phyloP scores from a whole-genome alignment of 2,888 invertebrate species.

The Eristalis intricaria region DNA sequence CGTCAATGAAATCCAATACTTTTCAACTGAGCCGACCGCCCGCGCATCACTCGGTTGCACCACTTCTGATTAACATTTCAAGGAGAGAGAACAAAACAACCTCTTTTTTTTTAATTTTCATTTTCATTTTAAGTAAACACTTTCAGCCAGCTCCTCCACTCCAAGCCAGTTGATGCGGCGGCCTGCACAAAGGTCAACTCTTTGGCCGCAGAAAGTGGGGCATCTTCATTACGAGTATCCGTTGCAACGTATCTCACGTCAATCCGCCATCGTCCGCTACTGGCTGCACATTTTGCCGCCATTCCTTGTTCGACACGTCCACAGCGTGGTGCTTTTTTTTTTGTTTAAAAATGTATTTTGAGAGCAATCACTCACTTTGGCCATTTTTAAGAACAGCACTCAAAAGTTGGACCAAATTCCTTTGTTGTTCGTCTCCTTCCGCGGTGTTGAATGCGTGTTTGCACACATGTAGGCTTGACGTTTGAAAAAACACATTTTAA shows the following conservation, averaged over 20 bases:
- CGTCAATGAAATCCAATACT: conserved; percentile 46
- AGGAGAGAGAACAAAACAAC: conserved; percentile 1
- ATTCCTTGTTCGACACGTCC: conserved; percentile 1
- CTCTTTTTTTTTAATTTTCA: background rate
- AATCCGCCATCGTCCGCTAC: background rate
- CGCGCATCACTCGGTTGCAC: conserved; percentile 2
- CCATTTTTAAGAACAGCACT: conserved; percentile 67
- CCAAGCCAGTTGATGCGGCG: conserved; percentile 11
- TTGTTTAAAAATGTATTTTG: conserved; percentile 19
- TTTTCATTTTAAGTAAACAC: conserved; percentile 37
- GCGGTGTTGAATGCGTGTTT: conserved; percentile 32
- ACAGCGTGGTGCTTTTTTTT: conserved; percentile 8
- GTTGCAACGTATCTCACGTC: background rate
- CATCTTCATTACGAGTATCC: background rate
- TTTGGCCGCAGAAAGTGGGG: conserved; percentile 19
- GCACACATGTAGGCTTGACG: conserved; percentile 56
- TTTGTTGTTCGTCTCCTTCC: conserved; percentile 5
- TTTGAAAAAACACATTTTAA: conserved; percentile 56
- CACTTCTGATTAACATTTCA: conserved; percentile 29
- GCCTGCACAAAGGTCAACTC: conserved; percentile 39
- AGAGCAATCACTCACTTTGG: conserved; percentile 53
- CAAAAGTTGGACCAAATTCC: conserved; percentile 55
- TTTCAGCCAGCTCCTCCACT: conserved; percentile 6
- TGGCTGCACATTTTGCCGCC: background rate
- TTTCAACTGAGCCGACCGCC: conserved; percentile 18